These are phyloP conservation scores for Pelecanoides urinatrix DNA, from an alignment of 2,113 vertebrate genomes.

Conservation along the genomic window DNA sequence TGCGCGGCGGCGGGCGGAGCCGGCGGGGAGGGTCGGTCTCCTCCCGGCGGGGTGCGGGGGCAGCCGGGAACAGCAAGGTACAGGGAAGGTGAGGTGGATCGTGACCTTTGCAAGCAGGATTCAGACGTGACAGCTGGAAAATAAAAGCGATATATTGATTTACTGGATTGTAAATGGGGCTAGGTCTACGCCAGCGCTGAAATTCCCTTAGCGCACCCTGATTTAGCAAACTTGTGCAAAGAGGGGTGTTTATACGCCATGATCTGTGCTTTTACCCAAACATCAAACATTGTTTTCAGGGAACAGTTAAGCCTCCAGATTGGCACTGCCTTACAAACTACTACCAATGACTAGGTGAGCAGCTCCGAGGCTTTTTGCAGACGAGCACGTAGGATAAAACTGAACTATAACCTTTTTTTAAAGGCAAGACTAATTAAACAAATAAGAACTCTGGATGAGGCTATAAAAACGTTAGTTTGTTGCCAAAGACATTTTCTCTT, in stretches of 20 bases:
- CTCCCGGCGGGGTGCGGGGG: background rate
- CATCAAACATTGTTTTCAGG: background rate
- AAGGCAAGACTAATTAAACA: background rate
- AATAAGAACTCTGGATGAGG: background rate
- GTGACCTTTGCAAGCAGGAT: background rate
- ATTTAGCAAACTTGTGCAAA: background rate
- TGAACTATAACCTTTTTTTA: background rate
- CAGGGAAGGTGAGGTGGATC: background rate
- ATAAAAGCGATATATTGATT: background rate
- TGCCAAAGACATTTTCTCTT: background rate
- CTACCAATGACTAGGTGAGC: background rate
- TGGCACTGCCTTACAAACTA: background rate
- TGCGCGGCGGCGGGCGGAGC: background rate
- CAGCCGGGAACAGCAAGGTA: background rate
- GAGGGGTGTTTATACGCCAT: background rate
- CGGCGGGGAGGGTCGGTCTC: background rate
- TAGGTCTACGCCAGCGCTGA: background rate
- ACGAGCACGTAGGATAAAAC: background rate
- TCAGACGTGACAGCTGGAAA: background rate
- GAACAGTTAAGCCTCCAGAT: background rate
- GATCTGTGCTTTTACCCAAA: background rate
- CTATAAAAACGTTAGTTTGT: background rate
- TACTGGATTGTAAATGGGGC: background rate
- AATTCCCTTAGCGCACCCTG: accelerated
- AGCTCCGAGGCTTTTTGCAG: background rate